Evolutionary conservation across 1,140 invertebrate species (phyloP), one percentile per base, ranked within the genome.

Genomic region (Drusus annulatus): DNA sequence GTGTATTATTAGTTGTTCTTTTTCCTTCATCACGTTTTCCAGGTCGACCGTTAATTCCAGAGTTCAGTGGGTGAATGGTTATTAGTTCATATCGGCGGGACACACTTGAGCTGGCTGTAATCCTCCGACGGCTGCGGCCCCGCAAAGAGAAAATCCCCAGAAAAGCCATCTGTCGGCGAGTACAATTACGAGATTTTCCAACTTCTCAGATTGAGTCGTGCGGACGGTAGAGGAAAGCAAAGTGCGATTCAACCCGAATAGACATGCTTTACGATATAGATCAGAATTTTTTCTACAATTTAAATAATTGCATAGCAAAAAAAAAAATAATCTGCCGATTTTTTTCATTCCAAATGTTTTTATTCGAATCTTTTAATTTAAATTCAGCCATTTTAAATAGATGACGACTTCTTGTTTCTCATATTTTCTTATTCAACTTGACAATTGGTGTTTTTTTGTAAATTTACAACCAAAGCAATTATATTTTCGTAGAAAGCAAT

Each of bases 111-210:
- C 45, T 28, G 50, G 69, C 76, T 45, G 76, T 81, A 81, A 81
- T 79, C 80, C 79, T 63, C 16, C 58, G 36, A 21, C 69, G 31
- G 19, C 19, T n/a, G 50, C 23, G 31, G 50, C 13, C 28, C n/a
- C 68, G 23, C 19, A 73, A 31, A 56, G 31, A 36, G 68, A 63
- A 81, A 81, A 81, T 71, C 68, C 76, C 19, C 25, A 74, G 36
- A 68, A 45, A 82, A 82, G 78, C 81, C 78, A 80, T 80, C 78
- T 80, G 81, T 82, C 76, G 79, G 76, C 75, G 58, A 73, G 75
- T 82, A 76, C 81, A 82, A 82, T 82, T 82, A 82, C 78, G 71
- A 54, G 78, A 82, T 82, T 82, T 74, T 82, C 78, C 74, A 80
- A 82, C 65, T 82, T 82, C 80, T 78, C 78, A 62, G 80, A 82